These are phyloP conservation scores for Tympanuchus pallidicinctus DNA, from an alignment of 2,113 vertebrate genomes.

Conservation along the genomic window DNA sequence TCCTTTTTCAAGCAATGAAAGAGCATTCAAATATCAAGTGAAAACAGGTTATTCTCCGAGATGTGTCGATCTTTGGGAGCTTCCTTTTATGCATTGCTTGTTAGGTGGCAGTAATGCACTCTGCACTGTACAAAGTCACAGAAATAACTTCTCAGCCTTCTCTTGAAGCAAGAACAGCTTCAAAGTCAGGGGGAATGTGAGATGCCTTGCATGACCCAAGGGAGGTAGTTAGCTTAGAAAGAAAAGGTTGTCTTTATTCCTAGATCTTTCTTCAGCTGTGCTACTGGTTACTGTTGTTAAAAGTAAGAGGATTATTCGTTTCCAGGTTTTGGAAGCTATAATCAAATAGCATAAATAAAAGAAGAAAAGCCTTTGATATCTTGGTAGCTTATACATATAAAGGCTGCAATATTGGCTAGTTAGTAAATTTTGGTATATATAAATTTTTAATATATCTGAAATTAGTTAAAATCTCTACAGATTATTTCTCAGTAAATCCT, in stretches of 20 bases:
- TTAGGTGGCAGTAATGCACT: not conserved
- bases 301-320: not conserved
- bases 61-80: not conserved
- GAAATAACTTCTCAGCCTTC: not conserved
- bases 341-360: not conserved
- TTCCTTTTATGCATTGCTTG: not conserved
- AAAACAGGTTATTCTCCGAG: not conserved
- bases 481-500: no score
- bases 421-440: not conserved
- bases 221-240: not conserved
- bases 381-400: not conserved
- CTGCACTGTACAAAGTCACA: not conserved
- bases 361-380: not conserved
- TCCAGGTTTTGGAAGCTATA: not conserved
- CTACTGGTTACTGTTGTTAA: not conserved
- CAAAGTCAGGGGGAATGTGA: not conserved
- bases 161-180: not conserved
- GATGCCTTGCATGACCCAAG: not conserved
- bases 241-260: not conserved
- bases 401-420: not conserved
- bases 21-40: conserved; percentile 26
- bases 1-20: conserved; percentile 15
- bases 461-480: not conserved
- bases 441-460: not conserved
- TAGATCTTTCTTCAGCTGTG: not conserved